Evolutionary conservation across 2,797 vertebrate genomes (phyloP).

Genomic region (Anniella stebbinsi): DNA sequence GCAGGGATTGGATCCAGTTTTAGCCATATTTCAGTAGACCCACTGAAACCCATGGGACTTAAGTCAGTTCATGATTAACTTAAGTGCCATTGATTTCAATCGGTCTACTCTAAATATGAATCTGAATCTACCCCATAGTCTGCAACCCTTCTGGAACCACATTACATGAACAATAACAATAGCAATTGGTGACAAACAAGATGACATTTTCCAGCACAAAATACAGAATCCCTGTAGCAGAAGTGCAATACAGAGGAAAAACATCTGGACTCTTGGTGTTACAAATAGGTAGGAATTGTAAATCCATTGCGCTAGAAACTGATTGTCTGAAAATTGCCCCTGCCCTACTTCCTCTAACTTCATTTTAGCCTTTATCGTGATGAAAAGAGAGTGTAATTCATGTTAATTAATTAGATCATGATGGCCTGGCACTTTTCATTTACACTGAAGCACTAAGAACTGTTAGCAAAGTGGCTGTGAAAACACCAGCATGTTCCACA

Average conservation of each 20-base stretch:
- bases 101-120: too few species aligned
- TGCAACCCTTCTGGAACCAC: background rate
- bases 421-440: constrained; percentile 58
- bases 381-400: constrained; percentile 31
- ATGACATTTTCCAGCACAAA: background rate
- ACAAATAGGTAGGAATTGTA: background rate
- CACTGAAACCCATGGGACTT: too few species aligned
- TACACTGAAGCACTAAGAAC: constrained; percentile 68
- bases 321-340: background rate
- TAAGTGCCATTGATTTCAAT: too few species aligned
- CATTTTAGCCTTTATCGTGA: constrained; percentile 5
- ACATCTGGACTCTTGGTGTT: background rate
- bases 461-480: constrained; percentile 68
- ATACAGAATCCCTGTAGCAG: background rate
- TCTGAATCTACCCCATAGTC: background rate
- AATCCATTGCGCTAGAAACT: background rate
- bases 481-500: constrained; percentile 35
- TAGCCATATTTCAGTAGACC: background rate
- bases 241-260: background rate
- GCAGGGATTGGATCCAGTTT: too few species aligned
- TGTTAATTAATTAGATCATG: constrained; percentile 61
- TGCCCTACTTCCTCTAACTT: background rate
- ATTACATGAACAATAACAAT: background rate
- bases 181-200: background rate
- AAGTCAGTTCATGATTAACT: too few species aligned